phyloP scores from a whole-genome alignment of 2,888 invertebrate species.

The Drosophila pegasa region DNA sequence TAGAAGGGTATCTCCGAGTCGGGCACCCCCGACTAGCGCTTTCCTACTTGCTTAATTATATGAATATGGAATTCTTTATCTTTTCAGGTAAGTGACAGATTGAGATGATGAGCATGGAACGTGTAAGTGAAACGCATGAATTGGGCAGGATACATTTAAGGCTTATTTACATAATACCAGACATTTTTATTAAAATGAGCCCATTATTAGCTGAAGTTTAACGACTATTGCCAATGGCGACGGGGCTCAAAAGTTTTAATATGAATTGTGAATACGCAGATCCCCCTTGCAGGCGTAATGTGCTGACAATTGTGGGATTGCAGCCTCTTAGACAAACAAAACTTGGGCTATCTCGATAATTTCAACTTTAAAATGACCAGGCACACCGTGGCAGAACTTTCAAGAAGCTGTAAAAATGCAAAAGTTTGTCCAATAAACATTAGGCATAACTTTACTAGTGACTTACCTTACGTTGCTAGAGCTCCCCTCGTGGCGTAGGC shows the following conservation, averaged over 20 bases:
- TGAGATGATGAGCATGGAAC: conserved; percentile 4
- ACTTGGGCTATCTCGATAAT: conserved; percentile 63
- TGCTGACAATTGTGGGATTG: conserved; percentile 72
- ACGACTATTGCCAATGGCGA: conserved; percentile 63
- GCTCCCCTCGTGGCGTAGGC: conserved; percentile 32
- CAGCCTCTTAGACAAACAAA: conserved; percentile 36
- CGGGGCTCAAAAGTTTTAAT: conserved; percentile 53
- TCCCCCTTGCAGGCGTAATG: conserved; percentile 51
- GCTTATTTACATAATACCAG: conserved; percentile 51
- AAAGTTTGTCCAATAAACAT: conserved; percentile 78
- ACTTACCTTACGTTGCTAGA: conserved; percentile 60
- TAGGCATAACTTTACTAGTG: conserved; percentile 68
- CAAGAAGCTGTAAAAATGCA: conserved; percentile 73
- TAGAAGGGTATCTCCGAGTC: too few relatives aligned
- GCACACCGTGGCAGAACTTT: conserved; percentile 48
- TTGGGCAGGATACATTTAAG: conserved; percentile 5
- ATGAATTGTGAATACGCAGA: conserved; percentile 42
- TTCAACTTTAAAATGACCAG: conserved; percentile 75
- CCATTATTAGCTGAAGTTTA: conserved; percentile 58
- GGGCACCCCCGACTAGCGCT: too few relatives aligned
- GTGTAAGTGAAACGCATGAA: conserved; percentile 37
- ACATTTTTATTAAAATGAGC: conserved; percentile 55
- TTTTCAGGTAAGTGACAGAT: conserved; percentile 63
- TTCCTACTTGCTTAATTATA: too few relatives aligned
- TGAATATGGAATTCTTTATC: conserved; percentile 1